These are phyloP conservation scores for Aplochiton taeniatus DNA, from an alignment of 2,797 vertebrate genomes.

Conservation along the genomic window DNA sequence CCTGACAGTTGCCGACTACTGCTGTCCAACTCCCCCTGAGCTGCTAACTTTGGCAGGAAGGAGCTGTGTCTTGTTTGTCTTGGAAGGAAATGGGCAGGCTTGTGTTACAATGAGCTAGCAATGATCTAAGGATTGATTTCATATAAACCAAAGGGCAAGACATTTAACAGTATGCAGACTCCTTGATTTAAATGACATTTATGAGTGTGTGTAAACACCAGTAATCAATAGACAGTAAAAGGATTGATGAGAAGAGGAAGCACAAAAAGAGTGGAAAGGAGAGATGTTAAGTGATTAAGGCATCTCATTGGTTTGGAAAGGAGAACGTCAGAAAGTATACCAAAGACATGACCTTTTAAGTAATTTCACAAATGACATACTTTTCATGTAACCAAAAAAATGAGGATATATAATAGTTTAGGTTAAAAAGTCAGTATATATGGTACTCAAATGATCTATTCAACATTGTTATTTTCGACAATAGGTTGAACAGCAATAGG, in stretches of 20 bases:
- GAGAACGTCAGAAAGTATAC: too few relatives aligned
- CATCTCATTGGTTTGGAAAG: too few relatives aligned
- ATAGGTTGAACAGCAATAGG: too few relatives aligned
- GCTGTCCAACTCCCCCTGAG: conserved; percentile 16
- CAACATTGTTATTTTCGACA: too few relatives aligned
- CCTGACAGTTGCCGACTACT: conserved; percentile 6
- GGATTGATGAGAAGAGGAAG: conserved; percentile 7
- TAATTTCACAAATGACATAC: too few relatives aligned
- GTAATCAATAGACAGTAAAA: conserved; percentile 34
- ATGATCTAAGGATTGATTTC: conserved; percentile 18
- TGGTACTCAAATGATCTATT: too few relatives aligned
- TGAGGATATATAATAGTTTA: too few relatives aligned
- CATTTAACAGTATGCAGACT: neutral
- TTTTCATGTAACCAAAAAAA: too few relatives aligned
- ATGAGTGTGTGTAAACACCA: conserved; percentile 25
- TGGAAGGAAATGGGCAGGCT: conserved; percentile 18
- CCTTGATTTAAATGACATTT: conserved; percentile 18
- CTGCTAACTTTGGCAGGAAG: conserved; percentile 27
- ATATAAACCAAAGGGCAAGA: neutral
- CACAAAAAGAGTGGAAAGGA: conserved; percentile 2
- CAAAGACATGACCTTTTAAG: too few relatives aligned
- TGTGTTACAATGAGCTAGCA: conserved; percentile 6
- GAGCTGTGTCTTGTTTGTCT: conserved; percentile 9
- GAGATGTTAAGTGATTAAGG: neutral
- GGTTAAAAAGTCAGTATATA: too few relatives aligned